These are phyloP conservation scores for Megaceryle torquata DNA, from an alignment of 2,113 vertebrate species.

Conservation along the genomic window DNA sequence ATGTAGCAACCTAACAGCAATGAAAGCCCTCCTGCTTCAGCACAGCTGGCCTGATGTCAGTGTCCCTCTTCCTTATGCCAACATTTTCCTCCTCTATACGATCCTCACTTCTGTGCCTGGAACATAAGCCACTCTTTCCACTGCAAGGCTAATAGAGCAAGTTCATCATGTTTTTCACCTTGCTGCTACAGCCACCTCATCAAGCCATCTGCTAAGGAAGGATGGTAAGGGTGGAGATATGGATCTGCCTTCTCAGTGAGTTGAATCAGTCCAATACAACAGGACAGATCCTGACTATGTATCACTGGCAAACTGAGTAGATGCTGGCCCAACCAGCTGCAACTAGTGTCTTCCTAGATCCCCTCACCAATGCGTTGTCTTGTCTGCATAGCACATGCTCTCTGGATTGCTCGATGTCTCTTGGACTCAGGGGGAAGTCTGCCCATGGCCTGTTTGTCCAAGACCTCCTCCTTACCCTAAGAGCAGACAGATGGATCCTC, in stretches of 20 bases:
- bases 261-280: not conserved
- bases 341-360: not conserved
- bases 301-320: not conserved
- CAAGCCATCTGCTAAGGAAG: not conserved
- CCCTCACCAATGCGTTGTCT: not conserved
- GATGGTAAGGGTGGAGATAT: not conserved
- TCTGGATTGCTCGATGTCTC: not conserved
- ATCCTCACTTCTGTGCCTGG: not conserved
- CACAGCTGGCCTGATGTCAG: not conserved
- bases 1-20: not conserved
- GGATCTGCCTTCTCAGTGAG: not conserved
- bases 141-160: not conserved
- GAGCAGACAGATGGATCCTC: not conserved
- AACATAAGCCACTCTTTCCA: not conserved
- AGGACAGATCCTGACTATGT: not conserved
- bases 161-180: not conserved
- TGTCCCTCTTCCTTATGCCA: not conserved
- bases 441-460: not conserved
- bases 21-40: not conserved
- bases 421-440: not conserved
- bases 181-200: not conserved
- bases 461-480: not conserved
- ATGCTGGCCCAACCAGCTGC: not conserved
- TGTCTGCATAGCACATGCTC: not conserved
- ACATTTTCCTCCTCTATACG: not conserved